Conservation (phyloP, 2,797 vertebrate genomes). For the Pampus argenteus region DNA sequence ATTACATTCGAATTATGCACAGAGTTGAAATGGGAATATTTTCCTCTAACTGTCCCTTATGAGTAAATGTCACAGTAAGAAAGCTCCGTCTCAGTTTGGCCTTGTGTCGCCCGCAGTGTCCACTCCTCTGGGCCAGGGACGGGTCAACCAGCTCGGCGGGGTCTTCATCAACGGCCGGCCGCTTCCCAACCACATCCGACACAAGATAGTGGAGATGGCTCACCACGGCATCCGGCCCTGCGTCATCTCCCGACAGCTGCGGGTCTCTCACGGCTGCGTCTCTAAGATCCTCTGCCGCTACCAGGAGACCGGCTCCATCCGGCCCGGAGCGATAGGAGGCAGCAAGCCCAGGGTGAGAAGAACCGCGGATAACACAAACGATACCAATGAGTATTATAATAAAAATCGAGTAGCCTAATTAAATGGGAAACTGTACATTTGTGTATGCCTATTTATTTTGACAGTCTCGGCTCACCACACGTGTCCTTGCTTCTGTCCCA, state of each 20-base stretch:
- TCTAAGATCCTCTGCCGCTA: slow-evolving; percentile 98
- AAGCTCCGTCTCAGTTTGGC: neutral
- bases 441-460: no score
- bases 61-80: neutral
- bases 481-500: slow-evolving; percentile 20
- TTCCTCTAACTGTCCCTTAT: neutral
- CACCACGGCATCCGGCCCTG: slow-evolving; percentile 97
- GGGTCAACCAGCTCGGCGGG: slow-evolving; percentile 96
- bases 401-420: no score
- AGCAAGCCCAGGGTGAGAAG: slow-evolving; percentile 97
- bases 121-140: slow-evolving; percentile 95
- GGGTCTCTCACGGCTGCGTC: slow-evolving; percentile 95
- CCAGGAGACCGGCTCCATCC: slow-evolving; percentile 97
- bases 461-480: neutral
- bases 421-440: no score
- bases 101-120: slow-evolving; percentile 85
- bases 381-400: neutral
- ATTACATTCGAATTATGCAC: neutral
- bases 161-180: slow-evolving; percentile 97
- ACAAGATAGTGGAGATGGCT: slow-evolving; percentile 99
- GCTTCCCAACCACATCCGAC: slow-evolving; percentile 95
- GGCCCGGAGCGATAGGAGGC: slow-evolving; percentile 95
- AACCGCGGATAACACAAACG: neutral
- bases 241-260: slow-evolving; percentile 94
- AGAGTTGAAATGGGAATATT: neutral